A percentile compares a stretch with the other conserved stretches of the same genome.
Evolutionary conservation across 2,113 vertebrate genomes (phyloP).

Genomic region (Syngnathus scovelli): DNA sequence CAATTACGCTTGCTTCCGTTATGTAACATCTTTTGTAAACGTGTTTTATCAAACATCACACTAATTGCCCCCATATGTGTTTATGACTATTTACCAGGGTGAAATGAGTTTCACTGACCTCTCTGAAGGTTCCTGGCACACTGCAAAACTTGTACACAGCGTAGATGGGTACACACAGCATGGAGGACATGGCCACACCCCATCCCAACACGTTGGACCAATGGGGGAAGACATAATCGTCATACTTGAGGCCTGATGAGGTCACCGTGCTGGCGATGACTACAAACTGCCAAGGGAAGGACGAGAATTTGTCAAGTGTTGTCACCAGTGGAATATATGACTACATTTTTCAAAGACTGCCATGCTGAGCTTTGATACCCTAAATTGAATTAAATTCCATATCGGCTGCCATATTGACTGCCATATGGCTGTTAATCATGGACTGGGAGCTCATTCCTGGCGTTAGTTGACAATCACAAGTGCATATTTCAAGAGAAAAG

Average conservation of each 20-base stretch:
- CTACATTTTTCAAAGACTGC: neutral
- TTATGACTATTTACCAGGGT: neutral
- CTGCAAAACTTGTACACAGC: conserved; percentile 86
- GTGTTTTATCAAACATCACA: neutral
- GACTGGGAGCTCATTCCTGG: too few species aligned
- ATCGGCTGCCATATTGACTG: too few species aligned
- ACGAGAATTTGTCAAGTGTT: neutral
- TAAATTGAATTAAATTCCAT: neutral
- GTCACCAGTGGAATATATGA: neutral
- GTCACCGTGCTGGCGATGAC: conserved; percentile 90
- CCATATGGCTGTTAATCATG: too few species aligned
- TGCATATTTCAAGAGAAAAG: too few species aligned
- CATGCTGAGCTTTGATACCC: neutral
- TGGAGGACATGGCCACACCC: conserved; percentile 89
- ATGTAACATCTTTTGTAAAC: neutral
- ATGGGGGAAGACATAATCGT: conserved; percentile 84
- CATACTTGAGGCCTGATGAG: conserved; percentile 82
- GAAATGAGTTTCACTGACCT: conserved; percentile 73
- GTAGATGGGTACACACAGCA: conserved; percentile 87
- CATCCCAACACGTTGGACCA: conserved; percentile 90
- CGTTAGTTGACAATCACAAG: too few species aligned
- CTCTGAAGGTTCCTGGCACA: conserved; percentile 79
- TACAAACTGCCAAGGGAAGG: conserved; percentile 76
- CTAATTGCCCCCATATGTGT: neutral
- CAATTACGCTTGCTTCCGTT: conserved; percentile 9